phyloP scores from a whole-genome alignment of 2,113 vertebrate genomes.

The Anguilla rostrata region DNA sequence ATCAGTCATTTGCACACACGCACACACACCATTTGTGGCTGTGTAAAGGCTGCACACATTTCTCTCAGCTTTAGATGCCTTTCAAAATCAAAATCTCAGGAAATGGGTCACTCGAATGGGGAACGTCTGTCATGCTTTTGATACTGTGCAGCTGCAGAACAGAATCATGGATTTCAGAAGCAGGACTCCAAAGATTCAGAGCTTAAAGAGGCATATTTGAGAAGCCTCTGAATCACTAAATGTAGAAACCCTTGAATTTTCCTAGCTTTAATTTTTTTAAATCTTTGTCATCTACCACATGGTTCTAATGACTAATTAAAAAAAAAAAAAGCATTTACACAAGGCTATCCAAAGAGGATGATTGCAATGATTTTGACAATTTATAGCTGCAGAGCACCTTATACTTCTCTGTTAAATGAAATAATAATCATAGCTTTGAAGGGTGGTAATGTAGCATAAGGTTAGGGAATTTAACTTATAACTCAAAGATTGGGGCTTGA shows the following conservation, averaged over 20 bases:
- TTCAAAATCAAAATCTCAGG: not conserved
- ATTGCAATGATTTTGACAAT: too few species aligned
- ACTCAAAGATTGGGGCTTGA: too few species aligned
- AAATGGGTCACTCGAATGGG: conserved; percentile 5
- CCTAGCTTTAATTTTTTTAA: not conserved
- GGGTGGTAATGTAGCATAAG: too few species aligned
- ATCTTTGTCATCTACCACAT: not conserved
- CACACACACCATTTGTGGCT: not conserved
- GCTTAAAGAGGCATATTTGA: not conserved
- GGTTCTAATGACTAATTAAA: too few species aligned
- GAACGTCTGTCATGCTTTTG: not conserved
- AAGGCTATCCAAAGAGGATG: too few species aligned
- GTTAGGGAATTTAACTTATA: too few species aligned
- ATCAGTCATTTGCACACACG: not conserved
- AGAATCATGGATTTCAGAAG: not conserved
- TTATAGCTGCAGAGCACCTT: too few species aligned
- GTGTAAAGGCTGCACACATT: not conserved
- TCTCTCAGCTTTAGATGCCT: not conserved
- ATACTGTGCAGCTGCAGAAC: not conserved
- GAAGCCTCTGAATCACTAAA: not conserved
- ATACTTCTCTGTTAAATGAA: too few species aligned
- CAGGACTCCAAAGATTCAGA: not conserved
- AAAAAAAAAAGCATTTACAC: too few species aligned
- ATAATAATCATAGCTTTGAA: too few species aligned
- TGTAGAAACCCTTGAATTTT: not conserved